Evolutionary conservation across 2,113 vertebrate species (phyloP), one percentile per base, ranked within the genome.

Genomic region (Microtus richardsoni): DNA sequence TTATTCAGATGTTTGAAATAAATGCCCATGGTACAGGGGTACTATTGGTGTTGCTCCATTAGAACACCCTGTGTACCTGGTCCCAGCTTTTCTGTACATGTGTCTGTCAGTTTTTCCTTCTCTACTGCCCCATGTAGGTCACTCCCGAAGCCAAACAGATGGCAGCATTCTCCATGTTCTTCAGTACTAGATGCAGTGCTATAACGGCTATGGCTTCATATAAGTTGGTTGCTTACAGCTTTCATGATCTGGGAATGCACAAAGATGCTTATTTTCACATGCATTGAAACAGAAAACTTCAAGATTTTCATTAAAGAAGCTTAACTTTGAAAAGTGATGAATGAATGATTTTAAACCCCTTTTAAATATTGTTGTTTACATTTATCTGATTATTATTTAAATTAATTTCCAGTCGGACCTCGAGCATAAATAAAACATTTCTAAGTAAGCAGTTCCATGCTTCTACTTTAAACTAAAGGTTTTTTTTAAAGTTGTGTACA

Each of bases 331-430:
- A 82, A 78, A 95, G 7, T 71, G 39, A 71, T 60, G 47, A 66
- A 73, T 64, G 77, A 26, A 70, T 79, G 5, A 28, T 2, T 7
- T 82, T 33, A 11, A 30, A 70, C 54, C 0, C 64, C 16, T 74
- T 86, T n/a, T n/a, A 71, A 71, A 86, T 78, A 71, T 68, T 73
- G 1, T 83, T 91, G 4, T 84, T 91, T 68, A 89, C 84, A 79
- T 84, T 95, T 70, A 54, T 79, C 73, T 6, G 73, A 7, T 82
- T n/a, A 79, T 80, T 82, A 49, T 83, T 70, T 92, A 73, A 8
- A 80, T 93, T 70, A 96, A 88, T 2, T 17, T 91, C 30, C 83
- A 62, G 28, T 80, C 84, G 91, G 47, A 93, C 30, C 28, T 91
- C 5, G 9, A 54, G 16, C 79, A 82, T 88, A 70, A 73, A 28